Evolutionary conservation across 1,140 invertebrate species (phyloP).

Genomic region (Spodoptera litura): DNA sequence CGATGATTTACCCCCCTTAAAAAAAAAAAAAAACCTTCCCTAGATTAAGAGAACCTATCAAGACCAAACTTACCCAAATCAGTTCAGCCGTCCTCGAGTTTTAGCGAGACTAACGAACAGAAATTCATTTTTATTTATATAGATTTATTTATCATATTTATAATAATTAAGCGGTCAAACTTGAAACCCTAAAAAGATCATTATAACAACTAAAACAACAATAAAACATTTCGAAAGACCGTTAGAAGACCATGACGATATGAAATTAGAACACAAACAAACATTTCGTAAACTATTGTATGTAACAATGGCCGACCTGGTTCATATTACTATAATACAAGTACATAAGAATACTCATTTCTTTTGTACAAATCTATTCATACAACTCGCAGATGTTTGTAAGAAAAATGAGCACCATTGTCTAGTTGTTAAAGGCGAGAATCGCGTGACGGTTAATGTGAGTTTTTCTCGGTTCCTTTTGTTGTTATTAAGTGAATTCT

Average conservation of each 20-base stretch:
- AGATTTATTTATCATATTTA: no score
- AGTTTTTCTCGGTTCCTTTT: conserved; percentile 15
- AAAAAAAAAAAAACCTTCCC: no score
- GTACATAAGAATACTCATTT: conserved; percentile 8
- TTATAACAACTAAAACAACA: not conserved
- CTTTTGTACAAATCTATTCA: conserved; percentile 42
- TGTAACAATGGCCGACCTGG: conserved; percentile 29
- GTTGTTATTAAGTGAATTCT: conserved; percentile 7
- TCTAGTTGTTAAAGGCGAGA: conserved; percentile 17
- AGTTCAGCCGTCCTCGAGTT: no score
- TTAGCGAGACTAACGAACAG: no score
- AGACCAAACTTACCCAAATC: no score
- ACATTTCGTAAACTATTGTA: conserved; percentile 40
- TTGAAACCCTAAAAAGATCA: not conserved
- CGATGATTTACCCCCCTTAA: no score
- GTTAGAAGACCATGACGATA: not conserved
- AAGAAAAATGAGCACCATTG: conserved; percentile 34
- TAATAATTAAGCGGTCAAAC: no score
- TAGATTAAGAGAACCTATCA: no score
- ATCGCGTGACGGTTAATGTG: conserved; percentile 39
- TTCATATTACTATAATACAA: conserved; percentile 13
- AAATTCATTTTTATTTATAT: no score
- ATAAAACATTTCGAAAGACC: not conserved
- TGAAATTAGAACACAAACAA: conserved; percentile 7
- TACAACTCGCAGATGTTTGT: conserved; percentile 19